These are phyloP conservation scores for Drymonia ruficornis DNA, from an alignment of 2,888 invertebrate species.

Conservation along the genomic window DNA sequence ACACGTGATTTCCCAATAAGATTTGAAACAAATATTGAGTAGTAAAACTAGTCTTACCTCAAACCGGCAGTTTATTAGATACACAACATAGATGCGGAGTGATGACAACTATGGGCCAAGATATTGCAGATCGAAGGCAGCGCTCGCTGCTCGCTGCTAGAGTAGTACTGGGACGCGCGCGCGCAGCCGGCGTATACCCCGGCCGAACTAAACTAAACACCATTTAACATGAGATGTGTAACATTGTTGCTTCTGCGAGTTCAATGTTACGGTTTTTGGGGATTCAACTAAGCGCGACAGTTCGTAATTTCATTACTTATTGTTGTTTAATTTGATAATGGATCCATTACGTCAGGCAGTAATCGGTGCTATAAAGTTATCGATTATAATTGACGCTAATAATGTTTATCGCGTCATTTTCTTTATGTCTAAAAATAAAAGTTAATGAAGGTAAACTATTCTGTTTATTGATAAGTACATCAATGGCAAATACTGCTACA, in stretches of 20 bases:
- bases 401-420: not conserved
- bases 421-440: too few species aligned
- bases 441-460: too few species aligned
- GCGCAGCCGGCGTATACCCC: constrained; percentile 25
- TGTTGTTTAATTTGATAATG: constrained; percentile 10
- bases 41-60: constrained; percentile 41
- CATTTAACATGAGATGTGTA: constrained; percentile 32
- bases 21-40: not conserved
- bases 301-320: constrained; percentile 20
- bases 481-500: too few species aligned
- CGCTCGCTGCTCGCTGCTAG: constrained; percentile 46
- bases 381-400: not conserved
- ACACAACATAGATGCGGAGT: constrained; percentile 37
- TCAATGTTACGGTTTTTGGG: constrained; percentile 41
- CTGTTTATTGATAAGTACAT: too few species aligned
- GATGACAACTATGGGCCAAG: constrained; percentile 34
- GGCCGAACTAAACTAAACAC: constrained; percentile 26
- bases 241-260: constrained; percentile 30
- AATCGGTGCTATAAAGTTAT: not conserved
- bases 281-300: constrained; percentile 20
- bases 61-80: constrained; percentile 34
- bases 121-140: constrained; percentile 38
- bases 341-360: constrained; percentile 11
- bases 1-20: too few species aligned
- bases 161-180: constrained; percentile 39